Conservation (phyloP, 2,888 invertebrate species). For the Troides aeacus region DNA sequence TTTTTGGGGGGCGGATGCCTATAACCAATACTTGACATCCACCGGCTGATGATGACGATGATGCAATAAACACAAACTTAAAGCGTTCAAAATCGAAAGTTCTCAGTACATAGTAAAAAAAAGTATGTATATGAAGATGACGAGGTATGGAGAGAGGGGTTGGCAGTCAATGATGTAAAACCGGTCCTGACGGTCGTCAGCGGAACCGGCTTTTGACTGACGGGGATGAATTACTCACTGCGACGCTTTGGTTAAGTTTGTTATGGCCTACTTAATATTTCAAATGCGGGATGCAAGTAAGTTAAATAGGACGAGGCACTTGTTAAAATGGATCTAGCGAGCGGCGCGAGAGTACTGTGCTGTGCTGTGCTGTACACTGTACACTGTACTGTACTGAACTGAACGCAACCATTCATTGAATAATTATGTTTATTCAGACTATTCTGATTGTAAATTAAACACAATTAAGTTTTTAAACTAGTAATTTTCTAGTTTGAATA, state of each 20-base stretch:
- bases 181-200: conserved; percentile 63
- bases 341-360: neutral
- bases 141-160: conserved; percentile 60
- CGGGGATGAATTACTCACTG: conserved; percentile 71
- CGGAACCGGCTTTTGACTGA: conserved; percentile 67
- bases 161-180: conserved; percentile 75
- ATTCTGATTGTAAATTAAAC: no score
- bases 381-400: no score
- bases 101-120: conserved; percentile 47
- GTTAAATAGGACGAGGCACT: conserved; percentile 3
- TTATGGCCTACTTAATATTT: conserved; percentile 37
- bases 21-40: no score
- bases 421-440: no score
- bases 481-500: no score
- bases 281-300: conserved; percentile 37
- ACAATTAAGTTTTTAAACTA: no score
- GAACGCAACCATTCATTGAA: no score
- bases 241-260: conserved; percentile 52
- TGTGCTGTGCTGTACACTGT: no score
- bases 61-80: no score
- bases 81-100: conserved; percentile 61
- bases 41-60: no score
- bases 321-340: neutral
- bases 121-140: conserved; percentile 49
- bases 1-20: no score